These are phyloP conservation scores for Scaptomyza reducta DNA, from an alignment of 2,888 invertebrate species.

Conservation along the genomic window DNA sequence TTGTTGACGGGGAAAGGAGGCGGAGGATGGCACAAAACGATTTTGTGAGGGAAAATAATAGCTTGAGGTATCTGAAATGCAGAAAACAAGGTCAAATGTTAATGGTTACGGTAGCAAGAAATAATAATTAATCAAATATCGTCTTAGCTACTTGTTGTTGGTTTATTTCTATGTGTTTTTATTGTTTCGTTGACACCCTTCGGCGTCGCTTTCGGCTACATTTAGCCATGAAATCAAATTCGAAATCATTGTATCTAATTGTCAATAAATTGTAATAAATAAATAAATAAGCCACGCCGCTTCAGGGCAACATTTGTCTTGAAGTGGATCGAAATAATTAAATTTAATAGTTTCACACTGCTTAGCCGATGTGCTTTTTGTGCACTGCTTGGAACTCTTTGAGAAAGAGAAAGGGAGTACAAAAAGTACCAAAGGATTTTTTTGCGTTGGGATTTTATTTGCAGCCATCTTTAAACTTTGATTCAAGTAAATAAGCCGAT, in stretches of 20 bases:
- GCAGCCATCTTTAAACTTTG: background rate
- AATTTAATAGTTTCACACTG: slow-evolving; percentile 4
- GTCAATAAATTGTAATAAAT: slow-evolving; percentile 70
- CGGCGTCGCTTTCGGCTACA: slow-evolving; percentile 14
- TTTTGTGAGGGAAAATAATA: slow-evolving; percentile 83
- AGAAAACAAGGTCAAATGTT: slow-evolving; percentile 43
- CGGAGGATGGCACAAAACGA: slow-evolving; percentile 83
- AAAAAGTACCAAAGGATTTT: background rate
- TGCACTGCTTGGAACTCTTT: slow-evolving; percentile 22
- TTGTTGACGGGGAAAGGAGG: slow-evolving; percentile 72
- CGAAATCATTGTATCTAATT: slow-evolving; percentile 66
- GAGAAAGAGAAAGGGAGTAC: background rate
- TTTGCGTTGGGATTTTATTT: background rate
- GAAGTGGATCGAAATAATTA: slow-evolving; percentile 9
- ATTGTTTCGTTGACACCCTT: slow-evolving; percentile 33
- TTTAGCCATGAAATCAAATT: slow-evolving; percentile 62
- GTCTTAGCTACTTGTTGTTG: slow-evolving; percentile 3
- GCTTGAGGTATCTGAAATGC: slow-evolving; percentile 80
- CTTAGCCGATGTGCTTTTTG: slow-evolving; percentile 7
- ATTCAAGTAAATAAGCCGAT: background rate
- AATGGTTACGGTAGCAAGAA: slow-evolving; percentile 8
- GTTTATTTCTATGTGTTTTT: background rate
- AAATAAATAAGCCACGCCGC: slow-evolving; percentile 51
- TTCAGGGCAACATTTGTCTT: slow-evolving; percentile 44
- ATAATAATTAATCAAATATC: slow-evolving; percentile 52